phyloP scores from a whole-genome alignment of 2,113 vertebrate species.

The Pan paniscus region DNA sequence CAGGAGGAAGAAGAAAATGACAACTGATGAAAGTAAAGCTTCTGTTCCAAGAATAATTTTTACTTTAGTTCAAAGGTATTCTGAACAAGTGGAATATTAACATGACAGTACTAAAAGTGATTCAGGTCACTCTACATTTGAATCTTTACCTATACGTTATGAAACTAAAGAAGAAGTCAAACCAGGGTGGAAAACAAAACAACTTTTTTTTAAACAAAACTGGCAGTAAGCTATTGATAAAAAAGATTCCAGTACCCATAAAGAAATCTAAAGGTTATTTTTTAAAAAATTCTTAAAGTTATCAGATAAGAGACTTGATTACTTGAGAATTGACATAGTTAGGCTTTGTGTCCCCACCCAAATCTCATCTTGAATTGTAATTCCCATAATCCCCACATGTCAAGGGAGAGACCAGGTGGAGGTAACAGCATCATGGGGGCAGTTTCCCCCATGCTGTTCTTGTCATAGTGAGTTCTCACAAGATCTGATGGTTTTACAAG shows the following conservation, averaged over 20 bases:
- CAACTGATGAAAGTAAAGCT: neutral
- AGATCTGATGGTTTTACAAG: too few species aligned
- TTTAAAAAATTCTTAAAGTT: neutral
- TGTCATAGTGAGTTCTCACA: too few species aligned
- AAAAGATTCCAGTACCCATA: neutral
- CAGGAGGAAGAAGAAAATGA: constrained; percentile 43
- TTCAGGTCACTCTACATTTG: neutral
- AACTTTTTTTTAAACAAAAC: neutral
- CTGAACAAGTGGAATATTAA: neutral
- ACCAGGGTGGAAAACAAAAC: neutral
- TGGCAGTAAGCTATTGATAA: neutral
- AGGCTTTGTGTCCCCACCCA: too few species aligned
- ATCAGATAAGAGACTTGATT: neutral
- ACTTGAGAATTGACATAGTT: neutral
- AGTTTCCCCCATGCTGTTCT: too few species aligned
- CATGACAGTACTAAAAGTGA: neutral
- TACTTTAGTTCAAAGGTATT: constrained; percentile 23
- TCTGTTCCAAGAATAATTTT: constrained; percentile 9
- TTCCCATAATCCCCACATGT: too few species aligned
- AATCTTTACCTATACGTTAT: neutral
- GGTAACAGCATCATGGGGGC: too few species aligned
- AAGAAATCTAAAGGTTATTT: neutral
- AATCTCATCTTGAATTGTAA: too few species aligned
- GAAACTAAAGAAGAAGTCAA: constrained; percentile 23
- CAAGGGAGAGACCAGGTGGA: too few species aligned